These are phyloP conservation scores for Clarias platycephalus DNA, from an alignment of 2,797 vertebrate species.

Conservation along the genomic window DNA sequence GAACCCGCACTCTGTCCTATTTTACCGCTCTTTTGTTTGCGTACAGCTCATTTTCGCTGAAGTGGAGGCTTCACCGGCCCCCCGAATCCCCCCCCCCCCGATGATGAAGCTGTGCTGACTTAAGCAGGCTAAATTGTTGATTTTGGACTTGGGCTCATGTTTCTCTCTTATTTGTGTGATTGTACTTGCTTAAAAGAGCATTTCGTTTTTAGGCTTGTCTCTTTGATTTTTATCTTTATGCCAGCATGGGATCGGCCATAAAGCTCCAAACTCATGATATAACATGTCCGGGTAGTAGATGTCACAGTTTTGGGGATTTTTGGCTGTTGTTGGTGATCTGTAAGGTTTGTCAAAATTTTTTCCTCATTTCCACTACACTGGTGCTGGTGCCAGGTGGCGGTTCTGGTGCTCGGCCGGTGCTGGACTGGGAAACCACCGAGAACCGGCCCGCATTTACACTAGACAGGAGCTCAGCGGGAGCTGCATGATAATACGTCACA, in stretches of 20 bases:
- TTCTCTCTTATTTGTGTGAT: not conserved
- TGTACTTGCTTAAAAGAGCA: conserved; percentile 7
- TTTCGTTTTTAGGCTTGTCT: not conserved
- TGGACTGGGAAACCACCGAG: too few relatives aligned
- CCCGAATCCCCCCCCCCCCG: not conserved
- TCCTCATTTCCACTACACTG: too few relatives aligned
- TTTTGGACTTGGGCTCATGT: conserved; percentile 16
- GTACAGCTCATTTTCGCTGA: not conserved
- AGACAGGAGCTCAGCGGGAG: too few relatives aligned
- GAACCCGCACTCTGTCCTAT: not conserved
- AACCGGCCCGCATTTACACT: too few relatives aligned
- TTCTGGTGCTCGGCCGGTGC: too few relatives aligned
- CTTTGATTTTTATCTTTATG: conserved; percentile 1
- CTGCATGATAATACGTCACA: too few relatives aligned
- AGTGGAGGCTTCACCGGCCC: conserved; percentile 3
- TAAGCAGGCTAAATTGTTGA: conserved; percentile 31
- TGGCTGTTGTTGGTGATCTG: not conserved
- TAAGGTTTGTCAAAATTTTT: not conserved
- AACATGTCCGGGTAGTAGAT: not conserved
- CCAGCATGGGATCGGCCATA: not conserved
- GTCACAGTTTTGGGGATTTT: not conserved
- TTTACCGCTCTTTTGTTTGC: conserved; percentile 16
- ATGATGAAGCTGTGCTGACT: not conserved
- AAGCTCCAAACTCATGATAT: not conserved
- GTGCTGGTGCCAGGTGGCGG: too few relatives aligned